Conservation (phyloP, 2,888 invertebrate species). For the Byasa hedistus region DNA sequence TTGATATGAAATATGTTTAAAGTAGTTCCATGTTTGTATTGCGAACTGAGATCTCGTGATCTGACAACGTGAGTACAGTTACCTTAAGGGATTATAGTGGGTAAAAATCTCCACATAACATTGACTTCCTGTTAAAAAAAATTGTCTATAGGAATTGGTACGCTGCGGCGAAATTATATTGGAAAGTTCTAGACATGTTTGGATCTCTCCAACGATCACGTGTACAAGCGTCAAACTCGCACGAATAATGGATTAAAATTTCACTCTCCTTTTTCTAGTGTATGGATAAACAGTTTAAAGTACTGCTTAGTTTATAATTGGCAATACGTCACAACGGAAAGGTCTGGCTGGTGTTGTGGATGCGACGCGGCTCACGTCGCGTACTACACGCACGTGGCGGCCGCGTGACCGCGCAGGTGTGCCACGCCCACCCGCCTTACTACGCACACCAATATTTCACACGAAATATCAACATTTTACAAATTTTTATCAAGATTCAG, state of each 20-base stretch:
- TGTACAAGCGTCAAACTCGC: too few relatives aligned
- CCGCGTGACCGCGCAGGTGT: slow-evolving; percentile 58
- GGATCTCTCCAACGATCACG: too few relatives aligned
- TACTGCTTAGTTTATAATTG: background rate
- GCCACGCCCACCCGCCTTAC: slow-evolving; percentile 41
- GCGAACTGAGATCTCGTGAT: too few relatives aligned
- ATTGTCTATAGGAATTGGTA: background rate
- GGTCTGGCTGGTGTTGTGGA: slow-evolving; percentile 10
- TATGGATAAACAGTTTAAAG: too few relatives aligned
- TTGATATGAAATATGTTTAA: too few relatives aligned
- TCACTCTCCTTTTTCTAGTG: too few relatives aligned
- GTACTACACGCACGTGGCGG: slow-evolving; percentile 55
- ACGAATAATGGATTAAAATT: too few relatives aligned
- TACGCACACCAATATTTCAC: slow-evolving; percentile 30
- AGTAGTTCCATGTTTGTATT: too few relatives aligned
- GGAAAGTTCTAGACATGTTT: background rate
- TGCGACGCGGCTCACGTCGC: slow-evolving; percentile 36
- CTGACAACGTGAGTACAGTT: too few relatives aligned
- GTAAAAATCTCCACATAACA: too few relatives aligned
- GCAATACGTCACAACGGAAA: slow-evolving; percentile 10
- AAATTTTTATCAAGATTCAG: background rate
- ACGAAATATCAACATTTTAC: slow-evolving; percentile 29
- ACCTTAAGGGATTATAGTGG: too few relatives aligned
- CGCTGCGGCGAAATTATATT: background rate
- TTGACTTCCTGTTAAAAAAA: too few relatives aligned